A percentile compares a stretch with the other conserved stretches of the same genome.
Evolutionary conservation across 2,888 invertebrate genomes (phyloP).

Genomic region (Ennomos quercinarius): DNA sequence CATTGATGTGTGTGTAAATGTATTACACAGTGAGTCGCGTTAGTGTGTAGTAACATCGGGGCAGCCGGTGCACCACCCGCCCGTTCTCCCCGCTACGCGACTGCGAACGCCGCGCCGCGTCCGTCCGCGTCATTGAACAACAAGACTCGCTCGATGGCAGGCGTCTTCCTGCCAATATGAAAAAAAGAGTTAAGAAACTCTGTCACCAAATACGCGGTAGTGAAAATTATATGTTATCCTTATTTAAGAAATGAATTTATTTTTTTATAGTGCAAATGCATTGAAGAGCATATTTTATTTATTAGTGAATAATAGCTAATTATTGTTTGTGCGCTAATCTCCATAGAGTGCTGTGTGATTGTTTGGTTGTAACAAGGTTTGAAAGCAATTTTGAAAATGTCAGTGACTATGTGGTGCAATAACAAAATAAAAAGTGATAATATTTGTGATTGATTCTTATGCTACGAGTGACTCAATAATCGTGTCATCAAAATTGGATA

Average conservation of each 20-base stretch:
- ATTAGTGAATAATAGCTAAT: slow-evolving; percentile 83
- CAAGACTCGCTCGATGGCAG: slow-evolving; percentile 84
- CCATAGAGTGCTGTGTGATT: slow-evolving; percentile 77
- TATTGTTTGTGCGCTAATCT: slow-evolving; percentile 77
- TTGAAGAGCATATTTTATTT: slow-evolving; percentile 79
- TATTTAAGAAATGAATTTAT: slow-evolving; percentile 78
- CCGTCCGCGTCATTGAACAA: slow-evolving; percentile 84
- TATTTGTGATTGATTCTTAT: slow-evolving; percentile 67
- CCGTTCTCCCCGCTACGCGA: slow-evolving; percentile 80
- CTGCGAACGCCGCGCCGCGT: slow-evolving; percentile 77
- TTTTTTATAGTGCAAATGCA: slow-evolving; percentile 81
- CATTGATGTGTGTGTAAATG: slow-evolving; percentile 63
- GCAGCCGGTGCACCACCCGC: slow-evolving; percentile 82
- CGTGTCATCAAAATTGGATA: slow-evolving; percentile 71
- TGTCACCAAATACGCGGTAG: slow-evolving; percentile 80
- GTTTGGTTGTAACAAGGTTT: slow-evolving; percentile 74
- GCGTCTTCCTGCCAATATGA: slow-evolving; percentile 84
- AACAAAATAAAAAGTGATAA: slow-evolving; percentile 59
- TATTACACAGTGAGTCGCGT: slow-evolving; percentile 55
- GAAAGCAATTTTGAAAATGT: slow-evolving; percentile 64
- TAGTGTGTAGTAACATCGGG: slow-evolving; percentile 81
- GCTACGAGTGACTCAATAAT: slow-evolving; percentile 64
- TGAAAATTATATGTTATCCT: slow-evolving; percentile 79
- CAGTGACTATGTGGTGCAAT: slow-evolving; percentile 73
- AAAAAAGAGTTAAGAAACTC: slow-evolving; percentile 79